Percentiles rank a stretch among this genome's conserved stretches.
Conservation (phyloP, 1,140 invertebrate species). For the Odontomachus brunneus region DNA sequence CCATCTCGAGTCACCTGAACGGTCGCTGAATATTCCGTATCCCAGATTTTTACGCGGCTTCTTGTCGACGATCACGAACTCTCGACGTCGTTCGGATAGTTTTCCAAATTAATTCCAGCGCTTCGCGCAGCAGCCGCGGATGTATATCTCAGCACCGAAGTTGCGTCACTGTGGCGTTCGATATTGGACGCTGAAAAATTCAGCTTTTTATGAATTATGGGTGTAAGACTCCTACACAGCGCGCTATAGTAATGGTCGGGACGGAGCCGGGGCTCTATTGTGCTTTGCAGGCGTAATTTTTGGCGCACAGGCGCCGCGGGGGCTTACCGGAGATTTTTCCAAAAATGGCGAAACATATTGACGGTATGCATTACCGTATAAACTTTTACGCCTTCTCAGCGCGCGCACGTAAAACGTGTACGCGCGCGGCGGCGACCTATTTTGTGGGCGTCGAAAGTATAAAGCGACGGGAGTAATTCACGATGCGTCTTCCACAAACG, state of each 20-base stretch:
- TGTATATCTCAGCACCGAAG: not conserved
- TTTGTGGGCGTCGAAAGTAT: conserved; percentile 43
- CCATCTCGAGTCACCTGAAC: no score
- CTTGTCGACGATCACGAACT: no score
- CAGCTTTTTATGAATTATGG: conserved; percentile 34
- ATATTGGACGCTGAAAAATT: not conserved
- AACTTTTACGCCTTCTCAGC: conserved; percentile 60
- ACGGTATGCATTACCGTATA: conserved; percentile 58
- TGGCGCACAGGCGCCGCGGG: conserved; percentile 13
- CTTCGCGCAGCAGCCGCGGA: not conserved
- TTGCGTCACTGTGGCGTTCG: not conserved
- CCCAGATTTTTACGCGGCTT: no score
- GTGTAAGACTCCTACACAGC: not conserved
- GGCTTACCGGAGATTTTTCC: conserved; percentile 61
- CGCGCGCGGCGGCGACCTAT: conserved; percentile 41
- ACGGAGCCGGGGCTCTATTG: conserved; percentile 35
- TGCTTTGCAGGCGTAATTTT: conserved; percentile 53
- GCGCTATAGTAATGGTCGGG: conserved; percentile 43
- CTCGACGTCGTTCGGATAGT: no score
- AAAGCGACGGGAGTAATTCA: conserved; percentile 30
- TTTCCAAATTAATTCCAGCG: not conserved
- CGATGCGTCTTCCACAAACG: conserved; percentile 1
- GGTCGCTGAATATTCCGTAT: no score
- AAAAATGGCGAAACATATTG: conserved; percentile 67
- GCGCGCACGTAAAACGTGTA: conserved; percentile 56